Evolutionary conservation across 2,113 vertebrate genomes (phyloP), one percentile per base, ranked within the genome.

Genomic region (Kryptolebias marmoratus): DNA sequence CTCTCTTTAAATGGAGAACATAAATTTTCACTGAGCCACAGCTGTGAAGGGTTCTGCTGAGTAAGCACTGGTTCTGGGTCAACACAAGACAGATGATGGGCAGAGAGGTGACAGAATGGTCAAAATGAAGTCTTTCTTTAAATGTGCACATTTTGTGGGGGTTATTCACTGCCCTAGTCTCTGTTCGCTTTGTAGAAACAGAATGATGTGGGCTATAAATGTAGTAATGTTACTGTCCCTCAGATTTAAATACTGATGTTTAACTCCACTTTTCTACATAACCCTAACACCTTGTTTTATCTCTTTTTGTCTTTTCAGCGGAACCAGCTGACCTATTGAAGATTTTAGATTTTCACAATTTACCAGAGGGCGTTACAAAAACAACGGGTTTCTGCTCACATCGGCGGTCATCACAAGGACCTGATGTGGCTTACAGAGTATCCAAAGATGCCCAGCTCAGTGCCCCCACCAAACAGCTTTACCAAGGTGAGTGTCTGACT

Each of bases 291-390:
- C 12, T 9, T 28, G 84, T 70, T 71, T 75, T 52, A 1, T 75
- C 47, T 39, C 49, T 49, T 49, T 62, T 61, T 75, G 47, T 82
- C 73, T n/a, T 84, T 50, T 0, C 88, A 98, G 96, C 90, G 76
- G 96, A 97, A 76, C 96, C 96, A 67, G 95, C 95, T 82, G 95
- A 98, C 90, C 95, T 99, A 87, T 94, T 99, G 94, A 98, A 97
- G 95, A 96, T 97, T 86, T 95, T 99, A 95, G 97, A 99, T 91
- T 98, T 99, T 91, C 96, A 94, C 69, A 98, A 93, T 95, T 94
- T 97, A 94, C 97, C 97, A 1, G 97, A 98, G 0, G 97, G 97
- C 9, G 94, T 98, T 84, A 94, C 93, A 5, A 96, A 95, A 95
- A 95, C 96, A 57, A 96, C 96, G 47, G 97, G 96, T 28, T 95